phyloP scores from a whole-genome alignment of 2,797 vertebrate species.

The Tarsius wallacei region DNA sequence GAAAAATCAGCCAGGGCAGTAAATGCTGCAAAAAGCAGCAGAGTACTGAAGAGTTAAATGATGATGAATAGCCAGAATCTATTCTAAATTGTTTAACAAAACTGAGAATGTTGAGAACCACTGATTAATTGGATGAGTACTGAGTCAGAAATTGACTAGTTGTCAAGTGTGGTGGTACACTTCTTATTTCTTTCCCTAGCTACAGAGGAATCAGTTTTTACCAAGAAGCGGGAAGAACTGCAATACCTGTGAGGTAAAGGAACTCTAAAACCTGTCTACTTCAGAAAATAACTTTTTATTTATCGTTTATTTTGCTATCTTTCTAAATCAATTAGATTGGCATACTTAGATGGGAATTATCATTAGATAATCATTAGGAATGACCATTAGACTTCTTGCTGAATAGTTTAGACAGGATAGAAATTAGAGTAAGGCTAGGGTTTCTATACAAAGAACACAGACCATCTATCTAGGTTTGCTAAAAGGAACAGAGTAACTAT shows the following conservation, averaged over 20 bases:
- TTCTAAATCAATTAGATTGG: neutral
- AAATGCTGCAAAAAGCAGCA: neutral
- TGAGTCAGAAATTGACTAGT: neutral
- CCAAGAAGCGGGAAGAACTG: neutral
- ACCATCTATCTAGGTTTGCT: neutral
- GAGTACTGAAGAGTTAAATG: neutral
- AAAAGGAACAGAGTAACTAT: neutral
- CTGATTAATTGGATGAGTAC: neutral
- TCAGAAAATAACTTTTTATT: conserved; percentile 8
- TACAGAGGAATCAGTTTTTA: neutral
- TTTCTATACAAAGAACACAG: neutral
- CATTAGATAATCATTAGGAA: neutral
- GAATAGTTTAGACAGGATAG: neutral
- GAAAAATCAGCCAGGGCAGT: conserved; percentile 30
- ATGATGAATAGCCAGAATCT: neutral
- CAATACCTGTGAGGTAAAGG: neutral
- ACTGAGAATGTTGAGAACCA: neutral
- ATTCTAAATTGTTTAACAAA: neutral
- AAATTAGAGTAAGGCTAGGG: neutral
- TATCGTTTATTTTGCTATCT: neutral
- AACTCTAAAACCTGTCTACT: neutral
- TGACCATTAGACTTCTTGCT: neutral
- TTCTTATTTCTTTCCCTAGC: neutral
- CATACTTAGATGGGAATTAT: neutral
- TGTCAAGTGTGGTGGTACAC: neutral